Evolutionary conservation across 2,797 vertebrate genomes (phyloP).

Genomic region (Dromococcyx pavoninus): DNA sequence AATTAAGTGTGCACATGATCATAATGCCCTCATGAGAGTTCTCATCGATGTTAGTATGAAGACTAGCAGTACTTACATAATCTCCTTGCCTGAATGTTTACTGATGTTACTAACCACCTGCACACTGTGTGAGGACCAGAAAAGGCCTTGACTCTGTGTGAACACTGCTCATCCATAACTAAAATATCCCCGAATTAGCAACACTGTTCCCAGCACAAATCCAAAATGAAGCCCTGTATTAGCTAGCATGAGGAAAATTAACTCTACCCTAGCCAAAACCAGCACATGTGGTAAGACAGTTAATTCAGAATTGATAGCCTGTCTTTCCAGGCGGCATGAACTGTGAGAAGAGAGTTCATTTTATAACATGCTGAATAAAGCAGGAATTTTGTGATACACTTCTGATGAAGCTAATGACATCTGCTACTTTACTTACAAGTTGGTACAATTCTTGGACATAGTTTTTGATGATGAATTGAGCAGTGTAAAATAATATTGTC

Average conservation of each 20-base stretch:
- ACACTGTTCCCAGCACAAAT: no score
- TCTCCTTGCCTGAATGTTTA: not conserved
- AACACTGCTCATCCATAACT: no score
- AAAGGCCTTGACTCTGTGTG: no score
- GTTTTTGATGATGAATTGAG: no score
- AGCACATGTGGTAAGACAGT: not conserved
- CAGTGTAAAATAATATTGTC: no score
- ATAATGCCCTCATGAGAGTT: not conserved
- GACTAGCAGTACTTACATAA: not conserved
- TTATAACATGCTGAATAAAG: not conserved
- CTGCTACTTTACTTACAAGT: no score
- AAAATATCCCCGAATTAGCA: no score
- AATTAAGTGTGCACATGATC: not conserved
- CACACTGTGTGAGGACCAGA: not conserved
- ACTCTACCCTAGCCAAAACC: no score
- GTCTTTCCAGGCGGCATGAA: not conserved
- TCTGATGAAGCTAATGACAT: no score
- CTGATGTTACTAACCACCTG: not conserved
- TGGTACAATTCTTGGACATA: no score
- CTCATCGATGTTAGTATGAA: not conserved
- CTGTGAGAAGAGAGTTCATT: not conserved
- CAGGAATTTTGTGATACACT: not conserved
- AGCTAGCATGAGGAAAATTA: no score
- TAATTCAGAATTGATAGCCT: not conserved
- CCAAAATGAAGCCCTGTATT: no score